Base-by-base conservation (phyloP, 2,888 invertebrate genomes). In the Gymnocheta viridis region DNA sequence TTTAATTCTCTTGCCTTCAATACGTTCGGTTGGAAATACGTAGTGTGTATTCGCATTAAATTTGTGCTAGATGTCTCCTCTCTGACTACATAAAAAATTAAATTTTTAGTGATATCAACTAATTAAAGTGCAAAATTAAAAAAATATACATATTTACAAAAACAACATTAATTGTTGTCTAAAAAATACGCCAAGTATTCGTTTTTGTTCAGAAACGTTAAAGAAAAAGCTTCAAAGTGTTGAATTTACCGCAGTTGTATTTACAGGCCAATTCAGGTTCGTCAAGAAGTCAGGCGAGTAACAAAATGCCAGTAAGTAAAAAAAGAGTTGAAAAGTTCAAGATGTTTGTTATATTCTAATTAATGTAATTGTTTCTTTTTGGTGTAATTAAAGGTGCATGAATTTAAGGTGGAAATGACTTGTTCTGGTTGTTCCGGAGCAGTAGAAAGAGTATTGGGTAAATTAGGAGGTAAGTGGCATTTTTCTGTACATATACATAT, bases 391-490 rank as follows among this genome's bases (percentile, higher is more conserved):
- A 89, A 94, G 94, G 93, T 94, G 56, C 95, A 97, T 89, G 95
- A 96, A 91, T 98, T 96, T 92, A 94, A 95, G 88, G 97, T 98
- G 66, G 96, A 95, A 90, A 98, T 98, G 98, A 97, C 98, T 4
- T 99, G 98, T 90, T 97, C 96, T 88, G 98, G 98, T 14, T 99
- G 98, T 92, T 96, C 97, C 0, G 95, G 95, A 73, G 97, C 98
- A 49, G 97, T 98, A 2, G 95, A 96, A 90, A 94, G 96, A 91
- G 97, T 98, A 41, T 93, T 99, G 17, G 95, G 94, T 77, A 97
- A 97, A 92, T 92, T 96, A 74, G 96, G 96, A 92, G 96, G 96
- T 93, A 88, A 81, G 88, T n/a, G n/a, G n/a, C n/a, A n/a, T n/a
- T n/a, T n/a, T n/a, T n/a, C n/a, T n/a, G n/a, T n/a, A n/a, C n/a